Conservation (phyloP, 1,140 invertebrate species). For the Brachionus rotundiformis region DNA sequence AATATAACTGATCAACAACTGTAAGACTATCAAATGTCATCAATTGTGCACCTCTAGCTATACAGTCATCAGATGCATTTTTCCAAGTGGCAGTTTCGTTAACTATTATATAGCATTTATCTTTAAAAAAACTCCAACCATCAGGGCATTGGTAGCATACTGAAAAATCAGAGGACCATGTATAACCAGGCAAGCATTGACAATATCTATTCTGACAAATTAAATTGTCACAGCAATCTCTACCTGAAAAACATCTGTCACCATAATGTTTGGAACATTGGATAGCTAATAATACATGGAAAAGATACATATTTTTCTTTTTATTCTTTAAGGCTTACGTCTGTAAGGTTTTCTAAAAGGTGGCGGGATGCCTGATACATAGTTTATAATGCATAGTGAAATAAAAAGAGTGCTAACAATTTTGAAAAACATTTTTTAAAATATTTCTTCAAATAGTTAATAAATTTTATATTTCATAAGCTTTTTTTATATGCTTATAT, state of each 20-base stretch:
- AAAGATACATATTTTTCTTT: no score
- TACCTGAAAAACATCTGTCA: background rate
- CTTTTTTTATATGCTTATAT: background rate
- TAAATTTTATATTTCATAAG: no score
- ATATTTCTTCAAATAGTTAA: background rate
- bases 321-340: background rate
- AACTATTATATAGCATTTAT: background rate
- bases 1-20: background rate
- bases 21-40: background rate
- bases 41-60: background rate
- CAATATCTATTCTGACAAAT: background rate
- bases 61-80: background rate
- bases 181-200: background rate
- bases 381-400: background rate
- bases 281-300: background rate
- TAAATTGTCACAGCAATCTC: constrained; percentile 1
- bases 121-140: background rate
- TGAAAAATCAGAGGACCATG: background rate
- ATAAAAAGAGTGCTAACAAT: background rate
- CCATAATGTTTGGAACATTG: background rate
- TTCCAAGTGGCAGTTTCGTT: background rate
- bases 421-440: background rate
- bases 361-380: background rate
- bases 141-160: background rate
- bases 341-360: background rate